Evolutionary conservation across 2,888 invertebrate species (phyloP), one percentile per base, ranked within the genome.

Genomic region (Drosophila greeni): DNA sequence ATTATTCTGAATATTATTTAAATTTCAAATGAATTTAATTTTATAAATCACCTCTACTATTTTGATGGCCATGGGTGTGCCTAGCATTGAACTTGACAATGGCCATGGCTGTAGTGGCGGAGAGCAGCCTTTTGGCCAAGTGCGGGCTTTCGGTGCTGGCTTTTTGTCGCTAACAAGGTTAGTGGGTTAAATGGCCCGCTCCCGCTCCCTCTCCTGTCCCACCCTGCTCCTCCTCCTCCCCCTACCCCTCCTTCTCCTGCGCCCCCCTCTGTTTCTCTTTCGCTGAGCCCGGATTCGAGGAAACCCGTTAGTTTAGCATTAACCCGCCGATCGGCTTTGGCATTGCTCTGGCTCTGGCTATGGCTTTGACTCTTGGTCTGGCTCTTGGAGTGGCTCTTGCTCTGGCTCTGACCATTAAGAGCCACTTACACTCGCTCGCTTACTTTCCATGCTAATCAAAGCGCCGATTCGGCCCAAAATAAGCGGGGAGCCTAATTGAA

Each of bases 121-220:
- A 18, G 40, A 18, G 40, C 34, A 45, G 64, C 29, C 36, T 60
- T 59, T 47, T 58, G 6, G 20, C 43, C 49, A 34, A 18, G 36
- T 36, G 42, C 43, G 45, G 47, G 36, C 64, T 62, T 73, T 67
- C 31, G 24, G 36, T 36, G 43, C 49, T 58, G 45, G 34, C 61
- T 61, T 69, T 68, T 81, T 79, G 71, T 65, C 71, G 59, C 76
- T 74, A 81, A 81, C 74, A 84, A 84, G 81, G 81, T 81, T 81
- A 81, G 81, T 81, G 81, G 81, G 81, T 81, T 84, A 81, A 73
- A 75, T 64, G 69, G 64, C 62, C 42, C 57, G 75, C 61, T 61
- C 59, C 18, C 12, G 14, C 45, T 31, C 18, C 29, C 43, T 12
- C 45, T 45, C 37, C 31, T 39, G n/a, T n/a, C 18, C 5, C 24